A percentile compares a stretch with the other conserved stretches of the same genome.
phyloP scores from a whole-genome alignment of 2,113 vertebrate genomes.

The Dolichotis patagonum region DNA sequence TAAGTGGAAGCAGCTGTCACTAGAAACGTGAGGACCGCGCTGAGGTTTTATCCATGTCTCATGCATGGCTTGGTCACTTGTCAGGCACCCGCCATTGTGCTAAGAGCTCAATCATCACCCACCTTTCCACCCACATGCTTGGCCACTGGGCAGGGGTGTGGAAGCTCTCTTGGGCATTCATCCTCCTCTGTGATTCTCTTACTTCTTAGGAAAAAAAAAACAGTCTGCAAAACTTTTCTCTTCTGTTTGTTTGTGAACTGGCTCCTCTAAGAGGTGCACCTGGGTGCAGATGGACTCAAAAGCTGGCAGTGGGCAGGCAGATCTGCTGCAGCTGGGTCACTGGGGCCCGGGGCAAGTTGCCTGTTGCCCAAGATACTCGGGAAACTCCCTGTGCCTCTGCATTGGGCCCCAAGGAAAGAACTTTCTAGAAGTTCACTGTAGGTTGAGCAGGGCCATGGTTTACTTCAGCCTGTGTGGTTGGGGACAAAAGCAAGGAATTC shows the following conservation, averaged over 20 bases:
- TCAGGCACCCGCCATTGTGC: rapidly evolving
- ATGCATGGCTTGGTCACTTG: neutral
- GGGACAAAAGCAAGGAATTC: neutral
- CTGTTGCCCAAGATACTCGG: neutral
- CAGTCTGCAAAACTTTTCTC: neutral
- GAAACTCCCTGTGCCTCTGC: neutral
- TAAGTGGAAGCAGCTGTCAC: neutral
- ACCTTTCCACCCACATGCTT: neutral
- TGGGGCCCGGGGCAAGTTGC: neutral
- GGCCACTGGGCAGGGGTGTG: neutral
- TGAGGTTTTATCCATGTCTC: neutral
- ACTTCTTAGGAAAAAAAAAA: neutral
- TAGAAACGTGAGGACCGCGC: neutral
- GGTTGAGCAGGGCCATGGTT: neutral
- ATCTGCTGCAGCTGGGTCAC: neutral
- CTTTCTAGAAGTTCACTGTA: neutral
- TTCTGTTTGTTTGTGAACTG: slow-evolving; percentile 2
- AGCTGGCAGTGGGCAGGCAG: neutral
- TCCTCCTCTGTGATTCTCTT: neutral
- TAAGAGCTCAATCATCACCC: rapidly evolving
- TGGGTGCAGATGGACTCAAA: neutral
- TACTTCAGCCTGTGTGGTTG: neutral
- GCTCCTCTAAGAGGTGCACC: neutral
- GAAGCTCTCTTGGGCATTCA: neutral
- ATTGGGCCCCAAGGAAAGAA: neutral